These are phyloP conservation scores for Neodon shergylaensis DNA, from an alignment of 2,113 vertebrate genomes.

Conservation along the genomic window DNA sequence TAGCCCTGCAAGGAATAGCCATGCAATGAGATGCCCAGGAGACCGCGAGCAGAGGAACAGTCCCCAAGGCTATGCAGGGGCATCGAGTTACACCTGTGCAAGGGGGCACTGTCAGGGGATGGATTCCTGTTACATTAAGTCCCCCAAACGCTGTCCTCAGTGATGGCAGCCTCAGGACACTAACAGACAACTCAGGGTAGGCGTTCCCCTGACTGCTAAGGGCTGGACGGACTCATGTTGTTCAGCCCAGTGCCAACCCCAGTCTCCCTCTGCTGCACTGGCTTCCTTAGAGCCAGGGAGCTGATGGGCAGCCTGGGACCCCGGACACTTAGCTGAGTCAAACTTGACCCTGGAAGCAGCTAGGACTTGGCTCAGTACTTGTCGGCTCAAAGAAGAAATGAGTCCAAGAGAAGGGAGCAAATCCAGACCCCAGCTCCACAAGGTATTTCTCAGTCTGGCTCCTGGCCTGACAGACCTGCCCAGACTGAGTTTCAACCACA, in stretches of 20 bases:
- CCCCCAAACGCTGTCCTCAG: too few relatives aligned
- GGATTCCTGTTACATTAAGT: neutral
- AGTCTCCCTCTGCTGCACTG: neutral
- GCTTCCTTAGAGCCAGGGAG: neutral
- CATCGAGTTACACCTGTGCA: neutral
- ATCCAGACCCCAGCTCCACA: neutral
- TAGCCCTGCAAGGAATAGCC: neutral
- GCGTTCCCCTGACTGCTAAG: neutral
- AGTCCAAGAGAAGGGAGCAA: neutral
- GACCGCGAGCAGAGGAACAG: neutral
- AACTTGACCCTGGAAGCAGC: neutral
- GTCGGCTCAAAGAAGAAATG: neutral
- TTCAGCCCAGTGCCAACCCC: fast-evolving
- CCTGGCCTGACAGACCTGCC: fast-evolving
- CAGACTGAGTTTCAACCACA: too few relatives aligned
- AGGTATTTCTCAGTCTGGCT: fast-evolving
- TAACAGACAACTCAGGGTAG: neutral
- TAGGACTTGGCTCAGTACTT: neutral
- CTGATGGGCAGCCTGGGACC: too few relatives aligned
- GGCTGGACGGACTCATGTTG: neutral
- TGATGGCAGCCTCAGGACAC: neutral
- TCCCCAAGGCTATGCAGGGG: neutral
- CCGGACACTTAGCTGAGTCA: neutral
- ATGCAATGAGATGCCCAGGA: neutral
- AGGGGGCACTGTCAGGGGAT: neutral